phyloP scores from a whole-genome alignment of 1,140 invertebrate genomes.

The Oscheius sp. region DNA sequence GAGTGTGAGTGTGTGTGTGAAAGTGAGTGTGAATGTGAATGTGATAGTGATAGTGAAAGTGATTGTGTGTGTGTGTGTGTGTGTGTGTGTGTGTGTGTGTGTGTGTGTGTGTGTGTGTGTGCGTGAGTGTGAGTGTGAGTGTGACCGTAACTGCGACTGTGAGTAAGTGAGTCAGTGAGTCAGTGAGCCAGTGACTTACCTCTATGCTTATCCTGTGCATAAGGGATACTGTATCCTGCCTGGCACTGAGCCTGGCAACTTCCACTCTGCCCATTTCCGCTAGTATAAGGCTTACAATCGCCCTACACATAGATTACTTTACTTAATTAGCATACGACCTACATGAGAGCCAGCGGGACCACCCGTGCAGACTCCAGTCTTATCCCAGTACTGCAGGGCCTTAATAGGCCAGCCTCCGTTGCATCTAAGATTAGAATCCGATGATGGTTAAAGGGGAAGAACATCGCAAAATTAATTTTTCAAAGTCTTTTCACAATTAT shows the following conservation, averaged over 20 bases:
- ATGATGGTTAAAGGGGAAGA: not conserved
- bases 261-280: not conserved
- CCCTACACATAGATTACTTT: not conserved
- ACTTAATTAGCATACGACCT: not conserved
- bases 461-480: not conserved
- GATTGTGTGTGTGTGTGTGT: too few relatives aligned
- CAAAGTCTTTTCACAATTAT: not conserved
- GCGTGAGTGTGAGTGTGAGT: too few relatives aligned
- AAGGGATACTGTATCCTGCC: not conserved
- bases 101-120: too few relatives aligned
- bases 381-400: slow-evolving; percentile 19
- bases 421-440: not conserved
- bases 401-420: slow-evolving; percentile 21
- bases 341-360: slow-evolving; percentile 1
- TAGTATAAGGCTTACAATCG: slow-evolving; percentile 65
- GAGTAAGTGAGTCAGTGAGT: too few relatives aligned
- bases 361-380: slow-evolving; percentile 11
- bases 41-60: too few relatives aligned
- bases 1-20: too few relatives aligned
- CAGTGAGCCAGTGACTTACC: slow-evolving; percentile 71
- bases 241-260: not conserved
- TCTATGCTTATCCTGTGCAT: slow-evolving; percentile 71
- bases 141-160: too few relatives aligned
- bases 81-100: too few relatives aligned
- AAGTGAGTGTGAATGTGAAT: too few relatives aligned